These are phyloP conservation scores for Diadumene lineata DNA, from an alignment of 92 coral and sea anemone species.

Conservation along the genomic window DNA sequence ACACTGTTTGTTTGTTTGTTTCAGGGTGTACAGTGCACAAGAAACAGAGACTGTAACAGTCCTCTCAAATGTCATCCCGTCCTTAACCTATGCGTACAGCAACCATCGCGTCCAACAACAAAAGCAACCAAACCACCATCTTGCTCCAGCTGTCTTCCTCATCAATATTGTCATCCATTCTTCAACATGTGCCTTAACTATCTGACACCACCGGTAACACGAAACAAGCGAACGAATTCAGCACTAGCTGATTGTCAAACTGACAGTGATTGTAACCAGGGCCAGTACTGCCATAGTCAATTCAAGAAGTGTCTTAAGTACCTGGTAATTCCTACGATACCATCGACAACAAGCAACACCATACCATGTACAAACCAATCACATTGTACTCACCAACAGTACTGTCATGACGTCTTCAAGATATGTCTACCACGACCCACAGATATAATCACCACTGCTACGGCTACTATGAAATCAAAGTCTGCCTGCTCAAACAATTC, in stretches of 20 bases:
- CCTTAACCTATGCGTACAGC: background rate
- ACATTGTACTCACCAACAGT: background rate
- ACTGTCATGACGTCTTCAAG: conserved; percentile 15
- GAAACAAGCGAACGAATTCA: background rate
- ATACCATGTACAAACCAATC: background rate
- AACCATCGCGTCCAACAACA: background rate
- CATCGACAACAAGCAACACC: background rate
- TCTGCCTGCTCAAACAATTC: background rate
- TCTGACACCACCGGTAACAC: conserved; percentile 3
- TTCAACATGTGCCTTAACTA: background rate
- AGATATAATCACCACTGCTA: background rate
- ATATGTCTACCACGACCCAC: conserved; percentile 10
- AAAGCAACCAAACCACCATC: background rate
- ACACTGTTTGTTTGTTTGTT: background rate
- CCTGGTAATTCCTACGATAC: background rate
- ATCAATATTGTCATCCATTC: conserved; percentile 17
- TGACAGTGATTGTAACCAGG: background rate
- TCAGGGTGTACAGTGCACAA: background rate
- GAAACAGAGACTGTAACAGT: background rate
- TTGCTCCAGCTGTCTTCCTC: background rate
- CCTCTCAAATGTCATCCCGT: background rate
- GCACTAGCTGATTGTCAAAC: background rate
- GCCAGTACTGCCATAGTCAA: conserved; percentile 4
- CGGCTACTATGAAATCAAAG: background rate
- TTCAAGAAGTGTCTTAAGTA: conserved; percentile 4